phyloP scores from a whole-genome alignment of 2,888 invertebrate species.

The Petrophora chlorosata region DNA sequence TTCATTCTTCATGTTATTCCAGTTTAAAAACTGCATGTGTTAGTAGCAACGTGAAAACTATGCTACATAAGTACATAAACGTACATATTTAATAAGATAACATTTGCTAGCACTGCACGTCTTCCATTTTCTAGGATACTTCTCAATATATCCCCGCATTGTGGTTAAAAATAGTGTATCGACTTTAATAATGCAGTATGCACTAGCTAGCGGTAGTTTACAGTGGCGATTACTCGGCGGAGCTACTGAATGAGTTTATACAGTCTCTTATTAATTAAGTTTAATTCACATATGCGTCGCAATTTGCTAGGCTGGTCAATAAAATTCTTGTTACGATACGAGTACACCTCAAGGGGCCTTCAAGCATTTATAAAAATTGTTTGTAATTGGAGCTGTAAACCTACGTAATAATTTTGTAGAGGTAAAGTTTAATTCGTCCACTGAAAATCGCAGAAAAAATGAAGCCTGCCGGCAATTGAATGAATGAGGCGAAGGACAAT shows the following conservation, averaged over 20 bases:
- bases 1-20: conserved; percentile 18
- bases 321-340: too few relatives aligned
- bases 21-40: conserved; percentile 8
- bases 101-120: conserved; percentile 25
- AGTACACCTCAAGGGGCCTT: too few relatives aligned
- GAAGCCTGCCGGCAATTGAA: too few relatives aligned
- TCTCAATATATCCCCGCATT: conserved; percentile 21
- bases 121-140: conserved; percentile 24
- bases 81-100: conserved; percentile 20
- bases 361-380: too few relatives aligned
- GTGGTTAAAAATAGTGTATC: conserved; percentile 13
- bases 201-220: not conserved
- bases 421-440: too few relatives aligned
- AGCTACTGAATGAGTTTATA: conserved; percentile 4
- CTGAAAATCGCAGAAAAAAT: too few relatives aligned
- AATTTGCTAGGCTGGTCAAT: not conserved
- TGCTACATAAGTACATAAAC: conserved; percentile 10
- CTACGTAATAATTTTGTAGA: too few relatives aligned
- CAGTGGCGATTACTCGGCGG: conserved; percentile 1
- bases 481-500: too few relatives aligned
- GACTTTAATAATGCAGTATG: conserved; percentile 11
- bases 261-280: conserved; percentile 11
- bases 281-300: conserved; percentile 11
- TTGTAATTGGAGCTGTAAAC: too few relatives aligned
- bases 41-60: conserved; percentile 17